Conservation (phyloP, 2,888 invertebrate species). For the Andrena flavipes region DNA sequence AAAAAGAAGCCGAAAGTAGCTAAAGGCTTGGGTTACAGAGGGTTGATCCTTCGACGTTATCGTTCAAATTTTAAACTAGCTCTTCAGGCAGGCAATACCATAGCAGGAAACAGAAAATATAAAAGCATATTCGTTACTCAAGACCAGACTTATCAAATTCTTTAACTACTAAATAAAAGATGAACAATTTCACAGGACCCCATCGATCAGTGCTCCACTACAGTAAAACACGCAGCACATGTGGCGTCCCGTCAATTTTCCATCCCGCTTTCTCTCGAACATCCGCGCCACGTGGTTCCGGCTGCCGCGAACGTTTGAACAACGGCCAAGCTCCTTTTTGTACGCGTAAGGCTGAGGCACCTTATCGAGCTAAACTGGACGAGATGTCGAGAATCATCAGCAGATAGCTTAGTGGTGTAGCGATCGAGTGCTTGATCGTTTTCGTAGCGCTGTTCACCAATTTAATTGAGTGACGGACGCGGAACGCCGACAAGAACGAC, state of each 20-base stretch:
- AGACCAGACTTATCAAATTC: no score
- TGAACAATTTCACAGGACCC: neutral
- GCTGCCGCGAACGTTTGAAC: conserved; percentile 34
- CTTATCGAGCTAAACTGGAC: conserved; percentile 37
- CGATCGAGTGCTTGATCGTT: conserved; percentile 49
- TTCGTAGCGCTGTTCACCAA: conserved; percentile 22
- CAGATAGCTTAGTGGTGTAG: conserved; percentile 44
- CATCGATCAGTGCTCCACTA: neutral
- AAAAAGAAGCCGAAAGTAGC: conserved; percentile 3
- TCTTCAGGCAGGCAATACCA: neutral
- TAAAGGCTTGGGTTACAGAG: conserved; percentile 36
- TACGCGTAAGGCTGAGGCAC: conserved; percentile 55
- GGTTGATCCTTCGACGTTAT: neutral
- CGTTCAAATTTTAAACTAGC: neutral
- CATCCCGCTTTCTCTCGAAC: neutral
- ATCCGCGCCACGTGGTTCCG: conserved; percentile 27
- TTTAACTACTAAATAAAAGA: no score
- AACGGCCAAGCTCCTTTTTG: conserved; percentile 43
- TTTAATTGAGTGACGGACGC: conserved; percentile 14
- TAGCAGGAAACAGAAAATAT: neutral
- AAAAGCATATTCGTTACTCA: neutral
- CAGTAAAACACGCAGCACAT: neutral
- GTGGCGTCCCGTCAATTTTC: neutral
- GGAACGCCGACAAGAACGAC: conserved; percentile 11
- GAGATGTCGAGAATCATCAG: conserved; percentile 18